These are phyloP conservation scores for Macrotis lagotis DNA, from an alignment of 2,113 vertebrate genomes.

Conservation along the genomic window DNA sequence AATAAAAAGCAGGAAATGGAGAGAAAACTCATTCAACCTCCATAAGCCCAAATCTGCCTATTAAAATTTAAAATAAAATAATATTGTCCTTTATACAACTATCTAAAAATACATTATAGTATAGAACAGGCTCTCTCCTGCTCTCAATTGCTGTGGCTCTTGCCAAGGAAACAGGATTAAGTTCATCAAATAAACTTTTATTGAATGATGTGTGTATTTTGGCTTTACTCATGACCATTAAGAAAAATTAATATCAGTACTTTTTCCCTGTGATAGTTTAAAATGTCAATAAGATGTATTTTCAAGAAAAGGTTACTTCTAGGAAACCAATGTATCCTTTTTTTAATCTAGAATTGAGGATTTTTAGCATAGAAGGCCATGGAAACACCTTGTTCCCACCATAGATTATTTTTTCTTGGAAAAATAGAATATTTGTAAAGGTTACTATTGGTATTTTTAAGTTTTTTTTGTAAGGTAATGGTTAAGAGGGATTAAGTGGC, in stretches of 20 bases:
- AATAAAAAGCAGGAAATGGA: conserved; percentile 42
- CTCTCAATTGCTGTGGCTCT: conserved; percentile 43
- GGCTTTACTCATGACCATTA: conserved; percentile 18
- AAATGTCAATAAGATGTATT: conserved; percentile 9
- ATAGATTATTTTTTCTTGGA: conserved; percentile 21
- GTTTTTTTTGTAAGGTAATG: too few species aligned
- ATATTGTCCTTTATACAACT: conserved; percentile 32
- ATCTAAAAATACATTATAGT: conserved; percentile 34
- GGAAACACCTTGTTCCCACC: not conserved
- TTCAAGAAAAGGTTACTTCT: not conserved
- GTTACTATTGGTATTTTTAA: not conserved
- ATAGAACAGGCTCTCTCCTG: conserved; percentile 18
- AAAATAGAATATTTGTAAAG: not conserved
- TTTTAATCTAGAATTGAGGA: not conserved
- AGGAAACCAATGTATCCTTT: not conserved
- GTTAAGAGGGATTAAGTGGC: too few species aligned
- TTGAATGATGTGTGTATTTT: conserved; percentile 55
- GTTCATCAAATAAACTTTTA: conserved; percentile 22
- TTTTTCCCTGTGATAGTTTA: conserved; percentile 49
- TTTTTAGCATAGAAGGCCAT: conserved; percentile 34
- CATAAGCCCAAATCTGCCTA: conserved; percentile 23
- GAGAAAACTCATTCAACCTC: conserved; percentile 11
- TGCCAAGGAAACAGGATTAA: conserved; percentile 47
- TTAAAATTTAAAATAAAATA: conserved; percentile 49
- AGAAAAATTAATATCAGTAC: conserved; percentile 40